A percentile compares a stretch with the other conserved stretches of the same genome.
Conservation (phyloP, 2,797 vertebrate species). For the Pseudomugil tenellus region DNA sequence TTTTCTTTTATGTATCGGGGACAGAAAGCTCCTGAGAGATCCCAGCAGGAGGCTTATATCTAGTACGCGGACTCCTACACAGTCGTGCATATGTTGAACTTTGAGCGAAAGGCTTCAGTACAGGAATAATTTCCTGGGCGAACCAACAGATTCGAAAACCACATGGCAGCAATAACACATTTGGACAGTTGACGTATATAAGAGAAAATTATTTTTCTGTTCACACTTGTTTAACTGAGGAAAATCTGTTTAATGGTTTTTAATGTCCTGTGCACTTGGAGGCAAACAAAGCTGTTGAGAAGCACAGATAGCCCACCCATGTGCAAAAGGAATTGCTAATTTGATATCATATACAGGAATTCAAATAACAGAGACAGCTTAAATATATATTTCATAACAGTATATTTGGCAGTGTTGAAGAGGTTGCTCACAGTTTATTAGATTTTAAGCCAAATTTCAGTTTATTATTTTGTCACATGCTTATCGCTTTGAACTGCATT, state of each 20-base stretch:
- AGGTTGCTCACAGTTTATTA: neutral
- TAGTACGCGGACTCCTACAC: neutral
- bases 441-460: neutral
- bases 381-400: neutral
- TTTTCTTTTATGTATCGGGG: neutral
- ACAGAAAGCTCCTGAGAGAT: neutral
- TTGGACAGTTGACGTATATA: neutral
- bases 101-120: slow-evolving; percentile 7
- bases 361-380: neutral
- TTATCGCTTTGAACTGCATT: neutral
- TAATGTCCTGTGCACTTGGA: neutral
- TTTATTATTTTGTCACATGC: neutral
- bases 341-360: no score
- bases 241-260: neutral
- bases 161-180: slow-evolving; percentile 6
- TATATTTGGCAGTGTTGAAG: neutral
- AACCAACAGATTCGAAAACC: slow-evolving; percentile 16
- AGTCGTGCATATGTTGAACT: slow-evolving; percentile 1
- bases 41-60: neutral
- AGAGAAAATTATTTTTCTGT: neutral
- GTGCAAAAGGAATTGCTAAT: neutral
- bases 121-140: neutral
- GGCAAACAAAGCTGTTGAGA: neutral
- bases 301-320: neutral
- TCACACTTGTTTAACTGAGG: neutral